Conservation (phyloP, 2,113 vertebrate species). For the Heterocephalus glaber region DNA sequence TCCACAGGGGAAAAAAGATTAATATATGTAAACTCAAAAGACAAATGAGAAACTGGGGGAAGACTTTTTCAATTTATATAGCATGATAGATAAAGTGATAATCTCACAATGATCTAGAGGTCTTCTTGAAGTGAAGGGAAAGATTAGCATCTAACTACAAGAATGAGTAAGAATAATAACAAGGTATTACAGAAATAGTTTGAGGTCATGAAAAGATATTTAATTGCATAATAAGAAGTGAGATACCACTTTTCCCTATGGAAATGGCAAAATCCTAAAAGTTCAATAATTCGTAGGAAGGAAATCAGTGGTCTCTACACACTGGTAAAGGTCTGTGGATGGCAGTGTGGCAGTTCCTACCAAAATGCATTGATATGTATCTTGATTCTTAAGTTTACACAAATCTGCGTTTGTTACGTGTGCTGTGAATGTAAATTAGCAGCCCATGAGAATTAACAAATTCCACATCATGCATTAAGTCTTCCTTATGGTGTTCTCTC, state of each 20-base stretch:
- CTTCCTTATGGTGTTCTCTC: neutral
- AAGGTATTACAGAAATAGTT: neutral
- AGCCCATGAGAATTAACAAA: neutral
- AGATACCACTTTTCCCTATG: neutral
- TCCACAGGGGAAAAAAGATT: neutral
- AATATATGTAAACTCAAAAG: neutral
- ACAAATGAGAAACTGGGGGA: neutral
- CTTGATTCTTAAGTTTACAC: constrained; percentile 19
- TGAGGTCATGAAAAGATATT: neutral
- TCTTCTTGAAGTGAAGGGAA: neutral
- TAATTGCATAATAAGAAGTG: neutral
- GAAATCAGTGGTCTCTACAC: neutral
- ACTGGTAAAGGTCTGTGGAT: neutral
- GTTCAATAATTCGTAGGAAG: neutral
- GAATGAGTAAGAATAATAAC: neutral
- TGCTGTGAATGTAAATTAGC: neutral
- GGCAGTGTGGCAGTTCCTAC: neutral
- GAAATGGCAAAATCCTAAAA: constrained; percentile 1
- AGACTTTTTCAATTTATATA: neutral
- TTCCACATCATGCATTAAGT: neutral
- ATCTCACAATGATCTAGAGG: neutral
- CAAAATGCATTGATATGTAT: neutral
- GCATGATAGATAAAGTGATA: neutral
- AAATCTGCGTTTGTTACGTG: neutral
- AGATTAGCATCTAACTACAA: neutral